A percentile compares a stretch with the other conserved stretches of the same genome.
These are phyloP conservation scores for Parnassius mnemosyne DNA, from an alignment of 2,888 invertebrate genomes.

Conservation along the genomic window DNA sequence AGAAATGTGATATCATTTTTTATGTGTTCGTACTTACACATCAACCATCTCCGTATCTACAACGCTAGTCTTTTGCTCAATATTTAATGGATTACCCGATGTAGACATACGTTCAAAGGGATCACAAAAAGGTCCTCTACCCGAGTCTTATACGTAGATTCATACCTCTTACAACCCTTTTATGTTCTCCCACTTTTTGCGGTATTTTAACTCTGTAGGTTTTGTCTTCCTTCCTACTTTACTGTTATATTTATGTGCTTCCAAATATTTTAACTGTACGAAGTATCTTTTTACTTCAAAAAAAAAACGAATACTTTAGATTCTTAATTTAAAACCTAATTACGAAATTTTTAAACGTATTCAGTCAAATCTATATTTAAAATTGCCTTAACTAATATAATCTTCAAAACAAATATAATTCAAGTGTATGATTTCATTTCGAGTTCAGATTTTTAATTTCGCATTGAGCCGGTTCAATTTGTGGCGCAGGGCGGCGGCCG, in stretches of 20 bases:
- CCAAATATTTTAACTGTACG: not conserved
- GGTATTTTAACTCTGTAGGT: conserved; percentile 3
- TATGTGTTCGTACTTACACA: no score
- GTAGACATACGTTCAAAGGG: not conserved
- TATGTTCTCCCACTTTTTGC: conserved; percentile 5
- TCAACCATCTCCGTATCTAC: not conserved
- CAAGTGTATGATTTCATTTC: no score
- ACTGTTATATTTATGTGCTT: not conserved
- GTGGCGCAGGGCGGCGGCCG: conserved; percentile 5
- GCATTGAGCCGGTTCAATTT: conserved; percentile 10
- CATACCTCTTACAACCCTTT: conserved; percentile 12
- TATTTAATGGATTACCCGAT: not conserved
- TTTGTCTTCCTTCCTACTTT: no score
- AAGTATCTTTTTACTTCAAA: not conserved
- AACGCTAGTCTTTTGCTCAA: not conserved
- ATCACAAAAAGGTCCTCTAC: conserved; percentile 3
- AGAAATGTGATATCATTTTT: no score
- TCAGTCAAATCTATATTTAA: not conserved
- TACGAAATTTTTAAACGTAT: not conserved
- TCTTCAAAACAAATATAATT: no score
- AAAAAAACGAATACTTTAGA: no score
- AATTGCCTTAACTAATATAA: no score
- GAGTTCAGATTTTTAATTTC: not conserved
- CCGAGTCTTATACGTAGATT: not conserved
- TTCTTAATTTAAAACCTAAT: no score